Evolutionary conservation across 1,140 invertebrate genomes (phyloP).

Genomic region (Antheraea pernyi): DNA sequence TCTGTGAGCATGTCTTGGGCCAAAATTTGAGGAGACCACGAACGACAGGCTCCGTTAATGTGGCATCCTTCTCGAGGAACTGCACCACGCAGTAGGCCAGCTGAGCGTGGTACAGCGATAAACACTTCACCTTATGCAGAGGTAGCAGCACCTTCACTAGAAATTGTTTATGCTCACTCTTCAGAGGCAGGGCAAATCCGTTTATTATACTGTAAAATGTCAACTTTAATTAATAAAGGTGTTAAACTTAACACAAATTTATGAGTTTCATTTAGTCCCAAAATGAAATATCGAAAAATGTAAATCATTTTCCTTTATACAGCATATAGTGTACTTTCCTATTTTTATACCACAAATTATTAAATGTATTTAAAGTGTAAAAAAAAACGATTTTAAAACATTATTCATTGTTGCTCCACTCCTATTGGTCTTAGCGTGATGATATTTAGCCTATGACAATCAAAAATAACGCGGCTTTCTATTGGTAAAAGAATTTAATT

Average conservation of each 20-base stretch:
- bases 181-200: conserved; percentile 98
- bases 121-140: conserved; percentile 97
- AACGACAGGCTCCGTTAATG: conserved; percentile 97
- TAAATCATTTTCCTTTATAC: no score
- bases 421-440: no score
- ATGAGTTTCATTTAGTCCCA: no score
- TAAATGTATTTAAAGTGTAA: no score
- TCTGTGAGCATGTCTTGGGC: conserved; percentile 99
- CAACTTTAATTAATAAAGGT: background rate
- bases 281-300: no score
- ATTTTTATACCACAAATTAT: no score
- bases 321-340: no score
- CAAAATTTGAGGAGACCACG: conserved; percentile 98
- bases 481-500: no score
- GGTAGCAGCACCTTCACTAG: conserved; percentile 99
- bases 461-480: no score
- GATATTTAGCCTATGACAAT: no score
- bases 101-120: conserved; percentile 97
- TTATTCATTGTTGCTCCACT: no score
- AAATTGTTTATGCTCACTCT: conserved; percentile 98
- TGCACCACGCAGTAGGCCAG: conserved; percentile 99
- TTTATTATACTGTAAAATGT: conserved; percentile 93
- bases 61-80: conserved; percentile 99
- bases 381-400: no score
- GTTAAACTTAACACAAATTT: background rate